These are phyloP conservation scores for Poecilus cupreus DNA, from an alignment of 2,888 invertebrate genomes.

Conservation along the genomic window DNA sequence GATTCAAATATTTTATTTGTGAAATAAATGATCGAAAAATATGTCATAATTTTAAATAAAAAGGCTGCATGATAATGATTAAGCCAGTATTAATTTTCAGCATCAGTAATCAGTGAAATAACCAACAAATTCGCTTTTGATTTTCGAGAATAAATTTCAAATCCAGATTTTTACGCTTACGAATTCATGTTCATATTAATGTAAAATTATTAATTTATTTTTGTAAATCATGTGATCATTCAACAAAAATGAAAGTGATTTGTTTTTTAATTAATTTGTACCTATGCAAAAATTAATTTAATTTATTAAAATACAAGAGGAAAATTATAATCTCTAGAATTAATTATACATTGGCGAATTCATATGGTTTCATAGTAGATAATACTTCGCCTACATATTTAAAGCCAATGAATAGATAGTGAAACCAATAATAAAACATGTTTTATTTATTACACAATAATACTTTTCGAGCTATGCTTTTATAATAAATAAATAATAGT, in stretches of 20 bases:
- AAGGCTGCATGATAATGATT: too few species aligned
- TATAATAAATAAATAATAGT: too few species aligned
- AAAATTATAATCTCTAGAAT: conserved; percentile 5
- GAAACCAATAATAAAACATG: too few species aligned
- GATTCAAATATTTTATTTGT: too few species aligned
- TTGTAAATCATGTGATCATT: neutral
- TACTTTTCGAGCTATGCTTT: too few species aligned
- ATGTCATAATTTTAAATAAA: too few species aligned
- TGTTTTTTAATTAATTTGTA: neutral
- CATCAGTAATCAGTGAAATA: neutral
- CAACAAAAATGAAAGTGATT: conserved; percentile 32
- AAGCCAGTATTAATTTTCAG: too few species aligned
- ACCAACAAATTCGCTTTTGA: neutral
- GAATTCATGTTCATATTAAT: neutral
- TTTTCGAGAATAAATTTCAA: neutral
- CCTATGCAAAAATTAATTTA: neutral
- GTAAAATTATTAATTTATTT: conserved; percentile 20
- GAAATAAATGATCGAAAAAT: too few species aligned
- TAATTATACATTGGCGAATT: neutral
- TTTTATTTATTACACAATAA: too few species aligned
- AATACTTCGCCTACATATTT: too few species aligned
- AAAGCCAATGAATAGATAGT: too few species aligned
- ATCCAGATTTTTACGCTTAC: neutral
- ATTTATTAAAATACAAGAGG: neutral
- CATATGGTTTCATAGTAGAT: neutral